Evolutionary conservation across 2,113 vertebrate genomes (phyloP), one percentile per base, ranked within the genome.

Genomic region (Ammodramus savannarum): DNA sequence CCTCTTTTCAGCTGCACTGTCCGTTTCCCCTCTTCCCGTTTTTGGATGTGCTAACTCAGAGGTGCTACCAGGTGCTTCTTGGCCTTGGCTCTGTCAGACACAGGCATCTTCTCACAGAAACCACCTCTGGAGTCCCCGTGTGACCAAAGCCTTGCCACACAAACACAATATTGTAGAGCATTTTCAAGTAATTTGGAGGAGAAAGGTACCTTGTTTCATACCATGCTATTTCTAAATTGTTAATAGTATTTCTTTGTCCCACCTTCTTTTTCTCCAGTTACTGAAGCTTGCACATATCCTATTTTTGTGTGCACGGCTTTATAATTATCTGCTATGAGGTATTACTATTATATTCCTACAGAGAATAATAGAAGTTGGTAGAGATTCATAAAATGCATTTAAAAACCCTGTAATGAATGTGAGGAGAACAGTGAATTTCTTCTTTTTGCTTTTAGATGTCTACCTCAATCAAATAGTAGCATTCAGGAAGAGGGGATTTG

Each of bases 161-260:
- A 66, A 58, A 46, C 38, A 15, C 1, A 1, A 3, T 32, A 2
- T 16, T n/a, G 16, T 61, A 21, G 7, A 73, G 29, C 1, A 1
- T 32, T 31, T 73, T 13, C 32, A 79, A 73, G 8, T 16, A 32
- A 38, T 80, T 11, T 29, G 22, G 21, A 5, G 6, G 13, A 16
- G 10, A 38, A 73, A 32, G 22, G 4, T 41, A 13, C 3, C 12
- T 79, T 61, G 23, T 57, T 90, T 84, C 6, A 17, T 43, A 21
- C 10, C 0, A 1, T 44, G 22, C 41, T 79, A 26, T 66, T 90
- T 77, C 26, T 36, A 36, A 74, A 13, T 43, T 69, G 14, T 13
- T 74, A n/a, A 32, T 6, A 10, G 17, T 31, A 36, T 29, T 87
- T 91, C 14, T 58, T 81, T 67, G 22, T 67, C 41, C 21, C 5